These are phyloP conservation scores for Aromia moschata DNA, from an alignment of 2,888 invertebrate species.

Conservation along the genomic window DNA sequence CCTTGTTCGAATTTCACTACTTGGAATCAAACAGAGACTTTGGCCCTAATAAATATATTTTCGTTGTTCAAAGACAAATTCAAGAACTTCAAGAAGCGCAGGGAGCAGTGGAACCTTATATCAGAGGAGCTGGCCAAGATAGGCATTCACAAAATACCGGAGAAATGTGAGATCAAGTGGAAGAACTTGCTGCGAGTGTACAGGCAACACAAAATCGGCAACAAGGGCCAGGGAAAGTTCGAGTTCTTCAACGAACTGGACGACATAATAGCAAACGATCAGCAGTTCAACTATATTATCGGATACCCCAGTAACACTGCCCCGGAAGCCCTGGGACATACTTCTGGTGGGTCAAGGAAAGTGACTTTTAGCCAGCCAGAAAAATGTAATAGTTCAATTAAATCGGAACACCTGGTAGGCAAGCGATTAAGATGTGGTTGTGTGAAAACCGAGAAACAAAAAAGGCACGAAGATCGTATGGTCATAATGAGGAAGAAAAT, in stretches of 20 bases:
- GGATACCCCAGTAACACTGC: not conserved
- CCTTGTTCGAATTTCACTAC: slow-evolving; percentile 17
- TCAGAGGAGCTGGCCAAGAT: slow-evolving; percentile 30
- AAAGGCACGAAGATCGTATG: slow-evolving; percentile 35
- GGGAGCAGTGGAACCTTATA: slow-evolving; percentile 28
- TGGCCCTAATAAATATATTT: slow-evolving; percentile 33
- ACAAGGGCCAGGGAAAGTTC: slow-evolving; percentile 30
- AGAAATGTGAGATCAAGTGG: slow-evolving; percentile 37
- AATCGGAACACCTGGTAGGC: not conserved
- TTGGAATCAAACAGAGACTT: slow-evolving; percentile 32
- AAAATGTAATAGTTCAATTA: not conserved
- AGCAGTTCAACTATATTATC: slow-evolving; percentile 17
- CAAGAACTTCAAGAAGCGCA: slow-evolving; percentile 26
- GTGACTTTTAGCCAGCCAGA: not conserved
- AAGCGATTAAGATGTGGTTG: slow-evolving; percentile 19
- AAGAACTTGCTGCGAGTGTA: slow-evolving; percentile 30
- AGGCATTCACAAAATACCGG: slow-evolving; percentile 32
- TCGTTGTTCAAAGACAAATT: slow-evolving; percentile 31
- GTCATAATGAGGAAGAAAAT: slow-evolving; percentile 28
- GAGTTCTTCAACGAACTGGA: slow-evolving; percentile 34
- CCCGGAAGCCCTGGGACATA: too few species aligned
- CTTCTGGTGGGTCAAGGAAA: not conserved
- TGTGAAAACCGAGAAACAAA: slow-evolving; percentile 31
- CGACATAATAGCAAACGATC: slow-evolving; percentile 30
- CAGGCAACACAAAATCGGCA: slow-evolving; percentile 24